Percentiles rank a stretch among this genome's conserved stretches.
Evolutionary conservation across 2,797 vertebrate genomes (phyloP).

Genomic region (Labeo calbasu): DNA sequence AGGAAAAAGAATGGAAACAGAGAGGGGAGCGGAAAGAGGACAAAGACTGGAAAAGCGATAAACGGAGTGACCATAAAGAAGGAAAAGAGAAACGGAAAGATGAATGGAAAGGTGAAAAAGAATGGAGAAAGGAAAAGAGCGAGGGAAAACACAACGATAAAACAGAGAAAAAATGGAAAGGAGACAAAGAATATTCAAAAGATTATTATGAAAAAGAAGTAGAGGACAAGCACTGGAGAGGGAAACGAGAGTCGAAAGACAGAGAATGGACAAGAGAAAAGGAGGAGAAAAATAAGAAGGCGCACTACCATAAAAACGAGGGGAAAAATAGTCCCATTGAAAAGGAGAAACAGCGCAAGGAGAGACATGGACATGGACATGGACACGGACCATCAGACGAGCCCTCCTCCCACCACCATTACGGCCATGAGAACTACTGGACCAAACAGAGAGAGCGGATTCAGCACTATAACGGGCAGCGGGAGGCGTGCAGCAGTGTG

Average conservation of each 20-base stretch:
- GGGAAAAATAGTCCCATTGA: neutral
- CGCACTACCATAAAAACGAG: neutral
- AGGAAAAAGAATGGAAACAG: constrained; percentile 46
- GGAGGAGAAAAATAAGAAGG: constrained; percentile 45
- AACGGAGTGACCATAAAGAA: constrained; percentile 38
- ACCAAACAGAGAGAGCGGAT: constrained; percentile 69
- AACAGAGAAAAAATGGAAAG: constrained; percentile 50
- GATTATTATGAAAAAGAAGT: constrained; percentile 33
- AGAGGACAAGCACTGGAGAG: constrained; percentile 33
- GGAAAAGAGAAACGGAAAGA: constrained; percentile 32
- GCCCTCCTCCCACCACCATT: constrained; percentile 55
- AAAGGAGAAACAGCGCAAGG: constrained; percentile 49
- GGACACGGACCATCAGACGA: constrained; percentile 33
- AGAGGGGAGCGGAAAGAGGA: constrained; percentile 28
- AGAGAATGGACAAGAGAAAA: constrained; percentile 58
- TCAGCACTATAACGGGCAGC: constrained; percentile 70
- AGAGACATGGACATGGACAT: constrained; percentile 55
- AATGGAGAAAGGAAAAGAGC: constrained; percentile 37
- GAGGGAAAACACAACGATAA: constrained; percentile 44
- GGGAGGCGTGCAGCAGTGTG: constrained; percentile 74
- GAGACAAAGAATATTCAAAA: constrained; percentile 50
- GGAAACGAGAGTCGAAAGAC: constrained; percentile 49
- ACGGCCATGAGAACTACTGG: constrained; percentile 76
- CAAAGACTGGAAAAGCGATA: constrained; percentile 49
- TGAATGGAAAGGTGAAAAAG: constrained; percentile 39